Conservation (phyloP, 2,888 invertebrate genomes). For the Trichogramma evanescens region DNA sequence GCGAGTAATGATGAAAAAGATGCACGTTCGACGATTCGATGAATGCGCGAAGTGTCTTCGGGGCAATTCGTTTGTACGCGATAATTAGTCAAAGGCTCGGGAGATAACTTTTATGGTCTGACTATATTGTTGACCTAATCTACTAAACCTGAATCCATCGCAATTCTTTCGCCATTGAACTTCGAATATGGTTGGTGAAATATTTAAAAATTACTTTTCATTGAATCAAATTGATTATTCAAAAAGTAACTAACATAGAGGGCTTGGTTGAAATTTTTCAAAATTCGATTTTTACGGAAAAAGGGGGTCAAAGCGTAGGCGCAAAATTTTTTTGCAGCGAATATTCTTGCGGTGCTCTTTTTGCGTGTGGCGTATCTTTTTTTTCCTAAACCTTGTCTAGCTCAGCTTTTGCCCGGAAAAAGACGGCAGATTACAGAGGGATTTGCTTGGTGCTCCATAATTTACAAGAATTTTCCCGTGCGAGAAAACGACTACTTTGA, state of each 20-base stretch:
- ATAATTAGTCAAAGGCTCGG: no score
- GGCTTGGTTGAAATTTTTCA: background rate
- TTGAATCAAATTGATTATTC: no score
- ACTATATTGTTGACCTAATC: no score
- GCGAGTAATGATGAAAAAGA: background rate
- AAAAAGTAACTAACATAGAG: no score
- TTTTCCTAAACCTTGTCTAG: background rate
- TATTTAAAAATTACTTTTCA: no score
- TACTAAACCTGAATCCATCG: no score
- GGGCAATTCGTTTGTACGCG: no score
- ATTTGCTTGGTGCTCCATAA: conserved; percentile 2
- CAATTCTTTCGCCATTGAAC: no score
- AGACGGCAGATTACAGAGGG: conserved; percentile 2
- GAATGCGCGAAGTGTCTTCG: no score
- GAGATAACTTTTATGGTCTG: no score
- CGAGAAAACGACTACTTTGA: background rate
- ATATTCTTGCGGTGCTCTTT: background rate
- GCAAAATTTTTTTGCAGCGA: conserved; percentile 5
- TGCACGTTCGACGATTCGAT: background rate
- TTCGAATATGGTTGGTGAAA: no score
- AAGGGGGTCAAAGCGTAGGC: background rate
- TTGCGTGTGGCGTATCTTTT: no score
- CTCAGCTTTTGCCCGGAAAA: background rate
- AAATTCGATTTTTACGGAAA: background rate
- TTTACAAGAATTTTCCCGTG: conserved; percentile 1